Evolutionary conservation across 2,888 invertebrate species (phyloP), one percentile per base, ranked within the genome.

Genomic region (Odontocerum albicorne): DNA sequence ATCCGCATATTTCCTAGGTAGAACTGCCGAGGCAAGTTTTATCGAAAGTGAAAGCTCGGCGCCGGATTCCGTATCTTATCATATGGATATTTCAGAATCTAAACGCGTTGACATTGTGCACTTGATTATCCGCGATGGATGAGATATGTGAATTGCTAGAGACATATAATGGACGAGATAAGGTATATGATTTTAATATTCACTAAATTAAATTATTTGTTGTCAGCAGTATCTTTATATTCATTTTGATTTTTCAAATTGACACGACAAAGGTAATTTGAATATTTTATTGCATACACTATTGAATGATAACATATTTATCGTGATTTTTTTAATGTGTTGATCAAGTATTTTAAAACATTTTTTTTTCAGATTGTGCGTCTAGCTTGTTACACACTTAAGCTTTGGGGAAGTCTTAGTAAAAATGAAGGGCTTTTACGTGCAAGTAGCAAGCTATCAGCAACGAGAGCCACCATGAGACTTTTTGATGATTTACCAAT

Each of bases 401-500:
- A 90, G 70, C 73, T 89, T 22, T 79, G 85, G 60, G 87, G 88
- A 12, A 77, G 87, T 54, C 66, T 81, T 55, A 70, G 74, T 51
- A 74, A 79, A n/a, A 77, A 86, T 67, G 77, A 80, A 64, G 73
- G 80, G 0, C 78, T 81, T 65, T 71, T 84, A 63, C 73, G 82
- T 6, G 81, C 83, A 4, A 87, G 90, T 61, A 86, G 86, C 4
- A 80, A 84, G 62, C 82, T 92, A 66, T 90, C 90, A 33, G 82
- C 79, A 16, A 89, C 88, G 17, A 77, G 94, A 64, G 83, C 90
- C 55, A 86, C 91, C 60, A 72, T 93, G 54, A 78, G 94, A 31
- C 78, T 94, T 31, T 84, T 94, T 64, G 93, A 93, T 72, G 93
- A 93, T 66, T 77, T 92, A 59, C 90, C 92, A 1, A 90, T 88